phyloP scores from a whole-genome alignment of 2,797 vertebrate genomes.

The Sorex maritimensis region DNA sequence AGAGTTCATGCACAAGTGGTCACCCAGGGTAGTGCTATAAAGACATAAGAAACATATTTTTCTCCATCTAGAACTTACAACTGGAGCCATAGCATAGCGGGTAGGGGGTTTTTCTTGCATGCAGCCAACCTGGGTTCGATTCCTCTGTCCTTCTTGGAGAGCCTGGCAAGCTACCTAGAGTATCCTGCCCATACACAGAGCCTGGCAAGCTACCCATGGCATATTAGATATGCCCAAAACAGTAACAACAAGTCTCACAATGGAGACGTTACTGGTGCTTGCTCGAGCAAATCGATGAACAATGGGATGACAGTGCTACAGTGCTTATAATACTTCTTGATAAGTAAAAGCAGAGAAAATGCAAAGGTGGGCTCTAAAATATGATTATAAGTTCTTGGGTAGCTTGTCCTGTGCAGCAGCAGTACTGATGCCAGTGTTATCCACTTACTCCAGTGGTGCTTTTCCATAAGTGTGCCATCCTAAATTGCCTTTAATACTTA shows the following conservation, averaged over 20 bases:
- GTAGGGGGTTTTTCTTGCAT: no score
- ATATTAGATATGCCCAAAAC: no score
- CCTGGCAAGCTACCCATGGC: no score
- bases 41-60: not conserved
- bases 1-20: not conserved
- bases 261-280: no score
- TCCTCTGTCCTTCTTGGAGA: no score
- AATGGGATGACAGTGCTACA: no score
- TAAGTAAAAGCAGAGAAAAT: not conserved
- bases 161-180: no score
- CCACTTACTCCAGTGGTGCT: not conserved
- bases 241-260: no score
- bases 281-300: no score
- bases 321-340: not conserved
- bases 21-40: not conserved
- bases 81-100: no score
- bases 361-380: not conserved
- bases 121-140: no score
- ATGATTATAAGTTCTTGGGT: not conserved
- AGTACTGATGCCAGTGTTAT: not conserved
- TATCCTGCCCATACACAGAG: no score
- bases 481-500: not conserved
- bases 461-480: not conserved
- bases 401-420: not conserved
- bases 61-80: not conserved